Evolutionary conservation across 2,113 vertebrate species (phyloP).

Genomic region (Aepyceros melampus): DNA sequence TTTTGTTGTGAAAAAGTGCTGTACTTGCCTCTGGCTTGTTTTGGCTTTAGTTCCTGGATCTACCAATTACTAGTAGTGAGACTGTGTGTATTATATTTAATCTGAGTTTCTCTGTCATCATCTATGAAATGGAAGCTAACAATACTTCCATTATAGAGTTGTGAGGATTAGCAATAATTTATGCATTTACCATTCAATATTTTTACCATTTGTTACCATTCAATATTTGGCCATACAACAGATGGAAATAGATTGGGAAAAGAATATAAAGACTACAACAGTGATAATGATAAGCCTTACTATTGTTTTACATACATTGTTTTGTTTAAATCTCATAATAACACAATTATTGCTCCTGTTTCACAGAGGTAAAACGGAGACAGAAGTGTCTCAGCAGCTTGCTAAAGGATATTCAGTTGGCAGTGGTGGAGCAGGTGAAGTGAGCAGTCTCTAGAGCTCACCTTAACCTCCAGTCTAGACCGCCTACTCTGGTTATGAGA

Average conservation of each 20-base stretch:
- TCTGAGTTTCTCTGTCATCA: neutral
- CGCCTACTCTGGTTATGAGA: neutral
- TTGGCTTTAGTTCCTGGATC: constrained; percentile 11
- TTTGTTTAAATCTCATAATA: neutral
- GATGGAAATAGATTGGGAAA: neutral
- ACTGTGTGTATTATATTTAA: neutral
- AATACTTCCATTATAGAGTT: neutral
- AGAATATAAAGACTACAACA: neutral
- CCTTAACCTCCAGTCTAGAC: neutral
- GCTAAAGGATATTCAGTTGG: neutral
- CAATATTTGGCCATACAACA: neutral
- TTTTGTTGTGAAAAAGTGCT: neutral
- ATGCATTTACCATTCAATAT: neutral
- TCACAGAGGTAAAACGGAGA: neutral
- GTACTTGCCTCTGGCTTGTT: neutral
- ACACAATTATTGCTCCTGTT: neutral
- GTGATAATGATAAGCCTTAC: neutral
- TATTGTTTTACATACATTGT: neutral
- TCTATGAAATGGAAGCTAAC: neutral
- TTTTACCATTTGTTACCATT: neutral
- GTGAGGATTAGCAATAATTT: neutral
- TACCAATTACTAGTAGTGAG: neutral
- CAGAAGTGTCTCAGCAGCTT: neutral
- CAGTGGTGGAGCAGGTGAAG: neutral
- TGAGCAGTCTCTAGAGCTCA: neutral